Evolutionary conservation across 2,888 invertebrate genomes (phyloP).

Genomic region (Heliconius charithonia): DNA sequence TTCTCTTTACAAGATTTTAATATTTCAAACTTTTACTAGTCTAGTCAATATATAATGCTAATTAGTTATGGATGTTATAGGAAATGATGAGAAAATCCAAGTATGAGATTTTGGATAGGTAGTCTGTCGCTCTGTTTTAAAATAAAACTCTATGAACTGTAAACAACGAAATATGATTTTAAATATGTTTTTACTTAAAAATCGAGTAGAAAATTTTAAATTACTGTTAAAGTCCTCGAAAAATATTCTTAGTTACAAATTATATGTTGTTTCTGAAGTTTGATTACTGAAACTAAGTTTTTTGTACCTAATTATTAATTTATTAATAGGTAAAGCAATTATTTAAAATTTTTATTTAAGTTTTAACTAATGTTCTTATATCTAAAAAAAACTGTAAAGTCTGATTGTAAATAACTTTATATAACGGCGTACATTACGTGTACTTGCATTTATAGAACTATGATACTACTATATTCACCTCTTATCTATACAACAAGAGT

Average conservation of each 20-base stretch:
- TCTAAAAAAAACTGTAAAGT: conserved; percentile 23
- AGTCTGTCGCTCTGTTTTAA: background rate
- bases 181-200: background rate
- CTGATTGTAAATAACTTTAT: conserved; percentile 34
- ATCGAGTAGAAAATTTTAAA: background rate
- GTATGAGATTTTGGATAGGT: background rate
- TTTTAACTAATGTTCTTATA: background rate
- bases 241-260: background rate
- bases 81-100: too few relatives aligned
- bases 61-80: background rate
- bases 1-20: background rate
- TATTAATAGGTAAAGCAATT: background rate
- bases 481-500: conserved; percentile 16
- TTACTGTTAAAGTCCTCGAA: background rate
- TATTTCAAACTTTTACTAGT: background rate
- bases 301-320: background rate
- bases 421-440: background rate
- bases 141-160: background rate
- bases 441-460: background rate
- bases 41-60: conserved; percentile 3
- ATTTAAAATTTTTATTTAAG: background rate
- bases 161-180: background rate
- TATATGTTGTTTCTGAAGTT: too few relatives aligned
- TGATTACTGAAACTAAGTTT: too few relatives aligned
- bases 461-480: background rate